Conservation (phyloP, 2,797 vertebrate species). For the Dermochelys coriacea region DNA sequence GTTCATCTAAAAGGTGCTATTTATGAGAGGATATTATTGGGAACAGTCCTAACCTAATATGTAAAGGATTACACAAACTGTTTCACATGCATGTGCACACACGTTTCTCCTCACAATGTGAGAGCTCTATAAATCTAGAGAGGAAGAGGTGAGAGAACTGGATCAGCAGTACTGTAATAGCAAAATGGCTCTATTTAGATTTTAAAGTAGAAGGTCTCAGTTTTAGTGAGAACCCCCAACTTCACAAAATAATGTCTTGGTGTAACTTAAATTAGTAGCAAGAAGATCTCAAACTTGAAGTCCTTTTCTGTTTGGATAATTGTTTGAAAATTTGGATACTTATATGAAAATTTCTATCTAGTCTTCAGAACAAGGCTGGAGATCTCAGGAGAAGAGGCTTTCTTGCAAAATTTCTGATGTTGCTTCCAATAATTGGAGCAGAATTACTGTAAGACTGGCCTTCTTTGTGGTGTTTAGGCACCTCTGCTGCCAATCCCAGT, state of each 20-base stretch:
- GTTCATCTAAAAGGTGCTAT: slow-evolving; percentile 71
- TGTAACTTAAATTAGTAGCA: neutral
- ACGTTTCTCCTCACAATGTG: slow-evolving; percentile 2
- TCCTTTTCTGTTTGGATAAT: neutral
- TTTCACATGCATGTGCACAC: neutral
- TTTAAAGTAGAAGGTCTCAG: neutral
- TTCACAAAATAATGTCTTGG: slow-evolving; percentile 14
- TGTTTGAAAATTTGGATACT: neutral
- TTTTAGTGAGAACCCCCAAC: neutral
- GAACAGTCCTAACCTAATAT: slow-evolving; percentile 54
- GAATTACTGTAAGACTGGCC: neutral
- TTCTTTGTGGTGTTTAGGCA: neutral
- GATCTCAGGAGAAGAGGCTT: neutral
- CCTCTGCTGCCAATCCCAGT: neutral
- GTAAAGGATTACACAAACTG: slow-evolving; percentile 44
- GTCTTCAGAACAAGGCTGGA: neutral
- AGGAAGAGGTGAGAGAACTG: slow-evolving; percentile 20
- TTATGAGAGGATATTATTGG: slow-evolving; percentile 64
- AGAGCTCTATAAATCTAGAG: slow-evolving; percentile 39
- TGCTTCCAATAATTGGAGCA: neutral
- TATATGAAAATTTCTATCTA: neutral
- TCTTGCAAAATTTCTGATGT: neutral
- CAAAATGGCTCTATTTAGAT: slow-evolving; percentile 11
- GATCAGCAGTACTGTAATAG: slow-evolving; percentile 33
- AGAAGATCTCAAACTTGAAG: neutral